A percentile compares a stretch with the other conserved stretches of the same genome.
Evolutionary conservation across 2,113 vertebrate genomes (phyloP).

Genomic region (Dipodomys merriami): DNA sequence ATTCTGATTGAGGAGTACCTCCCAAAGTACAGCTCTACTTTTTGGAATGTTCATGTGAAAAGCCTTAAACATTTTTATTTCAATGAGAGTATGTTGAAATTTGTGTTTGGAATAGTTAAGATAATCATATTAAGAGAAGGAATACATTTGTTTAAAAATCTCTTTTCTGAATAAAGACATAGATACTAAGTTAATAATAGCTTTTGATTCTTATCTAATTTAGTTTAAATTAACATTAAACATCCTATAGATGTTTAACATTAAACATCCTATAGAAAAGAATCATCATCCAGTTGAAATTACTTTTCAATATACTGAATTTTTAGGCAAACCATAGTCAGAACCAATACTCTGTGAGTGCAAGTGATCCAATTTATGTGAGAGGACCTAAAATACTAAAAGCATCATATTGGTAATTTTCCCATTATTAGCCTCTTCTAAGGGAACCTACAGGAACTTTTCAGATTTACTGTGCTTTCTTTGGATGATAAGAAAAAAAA

Average conservation of each 20-base stretch:
- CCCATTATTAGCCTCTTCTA: neutral
- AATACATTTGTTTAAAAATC: neutral
- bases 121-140: neutral
- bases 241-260: neutral
- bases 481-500: neutral
- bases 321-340: constrained; percentile 35
- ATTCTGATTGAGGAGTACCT: neutral
- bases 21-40: neutral
- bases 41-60: constrained; percentile 34
- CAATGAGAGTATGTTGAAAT: neutral
- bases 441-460: neutral
- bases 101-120: constrained; percentile 30
- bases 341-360: neutral
- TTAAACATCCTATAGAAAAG: neutral
- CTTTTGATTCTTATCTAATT: constrained; percentile 47
- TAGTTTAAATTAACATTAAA: constrained; percentile 40
- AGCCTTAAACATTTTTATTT: constrained; percentile 25
- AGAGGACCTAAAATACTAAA: neutral
- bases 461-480: neutral
- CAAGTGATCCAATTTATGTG: neutral
- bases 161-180: constrained; percentile 32
- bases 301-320: constrained; percentile 40
- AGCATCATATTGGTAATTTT: neutral
- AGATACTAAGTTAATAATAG: neutral
- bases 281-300: constrained; percentile 37